A percentile compares a stretch with the other conserved stretches of the same genome.
These are phyloP conservation scores for Lasioglossum calceatum DNA, from an alignment of 2,888 invertebrate species.

Conservation along the genomic window DNA sequence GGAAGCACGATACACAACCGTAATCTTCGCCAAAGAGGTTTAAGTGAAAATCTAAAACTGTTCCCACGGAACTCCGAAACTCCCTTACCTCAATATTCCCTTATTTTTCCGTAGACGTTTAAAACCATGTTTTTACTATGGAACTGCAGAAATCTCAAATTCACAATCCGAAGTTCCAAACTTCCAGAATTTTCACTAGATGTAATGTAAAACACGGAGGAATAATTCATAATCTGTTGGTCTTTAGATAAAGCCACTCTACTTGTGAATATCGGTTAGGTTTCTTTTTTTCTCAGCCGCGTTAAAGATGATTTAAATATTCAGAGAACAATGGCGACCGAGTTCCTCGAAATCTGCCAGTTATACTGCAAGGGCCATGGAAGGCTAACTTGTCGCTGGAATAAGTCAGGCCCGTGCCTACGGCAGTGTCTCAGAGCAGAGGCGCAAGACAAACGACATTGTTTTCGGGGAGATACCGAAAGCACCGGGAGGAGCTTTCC, in stretches of 20 bases:
- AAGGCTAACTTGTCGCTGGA: conserved; percentile 34
- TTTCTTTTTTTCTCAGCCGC: not conserved
- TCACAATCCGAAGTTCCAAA: not conserved
- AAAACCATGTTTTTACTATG: not conserved
- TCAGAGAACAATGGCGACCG: not conserved
- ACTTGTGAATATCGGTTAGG: not conserved
- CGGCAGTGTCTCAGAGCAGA: conserved; percentile 63
- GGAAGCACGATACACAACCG: not conserved
- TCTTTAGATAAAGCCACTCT: too few relatives aligned
- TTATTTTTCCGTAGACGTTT: not conserved
- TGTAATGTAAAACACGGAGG: not conserved
- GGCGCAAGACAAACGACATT: conserved; percentile 74
- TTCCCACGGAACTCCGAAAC: not conserved
- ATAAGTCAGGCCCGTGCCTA: conserved; percentile 51
- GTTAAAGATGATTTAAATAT: not conserved
- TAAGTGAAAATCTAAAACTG: not conserved
- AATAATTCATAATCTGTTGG: not conserved
- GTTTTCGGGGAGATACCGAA: conserved; percentile 72
- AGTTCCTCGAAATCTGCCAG: conserved; percentile 26
- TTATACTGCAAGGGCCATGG: conserved; percentile 30
- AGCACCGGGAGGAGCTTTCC: conserved; percentile 73
- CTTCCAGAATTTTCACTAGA: not conserved
- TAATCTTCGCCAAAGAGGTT: not conserved
- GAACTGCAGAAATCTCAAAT: not conserved
- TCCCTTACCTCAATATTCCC: not conserved